These are phyloP conservation scores for Neosilurus hyrtlii DNA, from an alignment of 2,797 vertebrate genomes.

Conservation along the genomic window DNA sequence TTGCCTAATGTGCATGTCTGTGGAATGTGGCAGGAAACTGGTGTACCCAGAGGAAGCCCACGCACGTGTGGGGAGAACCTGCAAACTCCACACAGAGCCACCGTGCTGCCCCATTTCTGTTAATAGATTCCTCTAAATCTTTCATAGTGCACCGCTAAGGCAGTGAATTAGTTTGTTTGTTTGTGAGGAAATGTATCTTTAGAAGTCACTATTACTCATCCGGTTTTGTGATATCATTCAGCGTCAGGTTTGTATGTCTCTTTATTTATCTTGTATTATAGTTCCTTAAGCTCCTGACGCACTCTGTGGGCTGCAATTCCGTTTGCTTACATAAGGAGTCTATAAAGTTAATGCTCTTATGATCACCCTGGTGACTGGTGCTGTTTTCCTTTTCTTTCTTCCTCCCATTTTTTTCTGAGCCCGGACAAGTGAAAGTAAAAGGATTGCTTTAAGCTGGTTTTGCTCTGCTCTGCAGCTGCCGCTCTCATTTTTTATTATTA, in stretches of 20 bases:
- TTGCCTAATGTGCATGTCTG: no score
- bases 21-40: no score
- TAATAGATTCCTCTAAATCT: no score
- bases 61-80: no score
- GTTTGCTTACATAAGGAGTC: conserved; percentile 3
- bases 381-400: no score
- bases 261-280: conserved; percentile 8
- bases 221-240: neutral
- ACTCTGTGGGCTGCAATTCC: neutral
- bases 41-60: no score
- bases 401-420: neutral
- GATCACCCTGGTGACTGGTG: neutral
- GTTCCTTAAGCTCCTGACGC: neutral
- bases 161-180: no score
- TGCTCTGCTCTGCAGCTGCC: conserved; percentile 66
- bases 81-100: no score
- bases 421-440: conserved; percentile 23
- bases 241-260: neutral
- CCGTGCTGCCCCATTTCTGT: no score
- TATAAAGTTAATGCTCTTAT: neutral
- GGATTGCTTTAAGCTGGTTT: conserved; percentile 58
- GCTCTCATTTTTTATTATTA: conserved; percentile 41
- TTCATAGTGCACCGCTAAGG: neutral
- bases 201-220: conserved; percentile 1
- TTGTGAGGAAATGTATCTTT: neutral